Base-by-base conservation (phyloP, 2,113 vertebrate species). In the Willisornis vidua region DNA sequence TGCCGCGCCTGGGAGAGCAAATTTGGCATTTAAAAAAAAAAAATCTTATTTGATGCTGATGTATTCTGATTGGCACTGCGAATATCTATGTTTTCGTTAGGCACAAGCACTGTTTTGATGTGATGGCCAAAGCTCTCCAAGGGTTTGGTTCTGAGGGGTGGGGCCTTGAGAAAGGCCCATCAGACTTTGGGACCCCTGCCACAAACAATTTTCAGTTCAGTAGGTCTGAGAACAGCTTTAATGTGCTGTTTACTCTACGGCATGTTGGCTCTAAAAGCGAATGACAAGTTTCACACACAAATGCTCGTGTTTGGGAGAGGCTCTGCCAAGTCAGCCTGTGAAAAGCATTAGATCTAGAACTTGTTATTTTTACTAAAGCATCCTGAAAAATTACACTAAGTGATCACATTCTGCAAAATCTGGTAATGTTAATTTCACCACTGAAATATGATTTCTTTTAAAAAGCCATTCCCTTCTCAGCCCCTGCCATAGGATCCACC, bases 371-470 rank as follows among this genome's bases (percentile, higher is more conserved):
- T 11, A 15, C 37, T 37, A 63, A 91, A 49, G 45, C 14, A 8
- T 81, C 76, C 85, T 88, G 87, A 95, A 91, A 94, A 96, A 74
- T 67, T 72, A 83, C 88, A 48, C 39, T 20, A 7, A 54, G 71
- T 14, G 57, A 87, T 46, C 71, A 45, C 84, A 9, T 54, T 81
- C 35, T 62, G 35, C 94, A 87, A 93, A 91, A 90, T 48, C 61
- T 48, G 75, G 87, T 78, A 77, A 93, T 1, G 15, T 94, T 97
- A 84, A 98, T 95, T 97, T 95, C 85, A 94, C 82, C 80, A 81
- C 65, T 93, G 96, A 95, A 97, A 97, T 96, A 78, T 59, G 95
- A 95, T 97, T 97, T 97, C 81, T 96, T 95, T 97, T 85, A 94
- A 97, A 97, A 84, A 95, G 63, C 85, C 41, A 78, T 97, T 95